Conservation (phyloP, 2,888 invertebrate genomes). For the Ceraclea dissimilis region DNA sequence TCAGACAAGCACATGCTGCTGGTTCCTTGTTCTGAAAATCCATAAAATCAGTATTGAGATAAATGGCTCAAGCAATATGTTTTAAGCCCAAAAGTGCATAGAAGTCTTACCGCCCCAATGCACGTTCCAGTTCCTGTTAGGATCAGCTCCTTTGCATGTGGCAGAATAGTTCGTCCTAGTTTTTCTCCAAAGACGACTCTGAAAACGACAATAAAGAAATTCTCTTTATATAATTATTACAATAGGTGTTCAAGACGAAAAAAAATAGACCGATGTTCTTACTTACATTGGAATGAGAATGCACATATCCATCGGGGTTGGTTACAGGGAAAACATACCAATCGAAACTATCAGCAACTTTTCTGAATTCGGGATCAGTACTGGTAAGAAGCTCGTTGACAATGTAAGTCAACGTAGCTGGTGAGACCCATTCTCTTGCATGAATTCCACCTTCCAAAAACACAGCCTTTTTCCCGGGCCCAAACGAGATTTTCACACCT, state of each 20-base stretch:
- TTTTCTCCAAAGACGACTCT: slow-evolving; percentile 3
- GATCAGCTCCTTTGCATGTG: not conserved
- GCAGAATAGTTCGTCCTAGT: not conserved
- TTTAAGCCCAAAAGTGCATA: too few species aligned
- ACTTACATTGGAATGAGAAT: slow-evolving; percentile 52
- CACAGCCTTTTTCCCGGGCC: slow-evolving; percentile 45
- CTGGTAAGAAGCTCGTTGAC: slow-evolving; percentile 64
- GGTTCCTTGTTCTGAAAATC: slow-evolving; percentile 36
- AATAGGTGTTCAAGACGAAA: too few species aligned
- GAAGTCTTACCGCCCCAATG: not conserved
- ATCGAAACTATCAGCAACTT: slow-evolving; percentile 57
- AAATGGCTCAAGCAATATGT: too few species aligned
- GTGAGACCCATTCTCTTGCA: slow-evolving; percentile 66
- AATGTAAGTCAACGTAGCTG: slow-evolving; percentile 61
- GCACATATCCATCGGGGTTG: slow-evolving; percentile 71
- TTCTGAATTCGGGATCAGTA: slow-evolving; percentile 43
- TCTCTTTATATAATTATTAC: not conserved
- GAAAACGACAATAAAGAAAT: not conserved
- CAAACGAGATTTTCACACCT: slow-evolving; percentile 45
- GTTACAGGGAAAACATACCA: slow-evolving; percentile 69
- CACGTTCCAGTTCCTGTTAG: slow-evolving; percentile 1
- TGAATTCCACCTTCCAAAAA: slow-evolving; percentile 61
- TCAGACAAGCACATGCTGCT: slow-evolving; percentile 39
- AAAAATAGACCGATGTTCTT: not conserved
- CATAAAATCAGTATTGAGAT: too few species aligned